Evolutionary conservation across 2,797 vertebrate species (phyloP), one percentile per base, ranked within the genome.

Genomic region (Tolypeutes matacus): DNA sequence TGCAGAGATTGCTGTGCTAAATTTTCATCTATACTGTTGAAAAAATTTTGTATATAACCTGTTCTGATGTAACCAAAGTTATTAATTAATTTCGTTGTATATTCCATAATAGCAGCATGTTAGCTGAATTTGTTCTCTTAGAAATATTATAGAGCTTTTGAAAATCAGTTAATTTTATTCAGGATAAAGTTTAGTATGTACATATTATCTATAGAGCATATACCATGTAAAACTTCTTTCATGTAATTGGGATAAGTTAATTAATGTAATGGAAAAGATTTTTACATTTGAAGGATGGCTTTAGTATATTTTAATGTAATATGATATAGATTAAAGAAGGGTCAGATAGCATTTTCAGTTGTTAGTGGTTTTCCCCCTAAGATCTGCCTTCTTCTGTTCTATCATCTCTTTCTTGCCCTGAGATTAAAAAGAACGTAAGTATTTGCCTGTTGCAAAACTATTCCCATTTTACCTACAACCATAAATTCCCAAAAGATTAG

Each of bases 261-360:
- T 49, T 56, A 34, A 42, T 53, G 7, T 34, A 53, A 84, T 62
- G 75, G 58, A 58, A 88, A n/a, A 2, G 15, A 31, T 89, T 83
- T 67, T 49, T 31, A 49, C 60, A 46, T 78, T 84, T 65, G 86
- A 70, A 42, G 70, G 67, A 67, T 36, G 69, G 4, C 51, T 27
- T 56, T 81, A 1, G 11, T 49, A 3, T 53, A 92, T 51, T 36
- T 87, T 80, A 78, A 70, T 91, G 21, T 39, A 58, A 62, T 82
- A 20, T 91, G 64, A 29, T 64, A 12, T n/a, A 69, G 18, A 76
- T 82, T 62, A 72, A 83, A 72, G 42, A 82, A 92, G 75, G 90
- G 31, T 53, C 69, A 77, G 49, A 20, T 31, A 49, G 58, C 49
- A 58, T 67, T 95, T 82, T 93, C 91, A 39, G 42, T 77, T 69